Conservation (phyloP, 2,797 vertebrate genomes). For the Tokudaia tokunoshimensis region DNA sequence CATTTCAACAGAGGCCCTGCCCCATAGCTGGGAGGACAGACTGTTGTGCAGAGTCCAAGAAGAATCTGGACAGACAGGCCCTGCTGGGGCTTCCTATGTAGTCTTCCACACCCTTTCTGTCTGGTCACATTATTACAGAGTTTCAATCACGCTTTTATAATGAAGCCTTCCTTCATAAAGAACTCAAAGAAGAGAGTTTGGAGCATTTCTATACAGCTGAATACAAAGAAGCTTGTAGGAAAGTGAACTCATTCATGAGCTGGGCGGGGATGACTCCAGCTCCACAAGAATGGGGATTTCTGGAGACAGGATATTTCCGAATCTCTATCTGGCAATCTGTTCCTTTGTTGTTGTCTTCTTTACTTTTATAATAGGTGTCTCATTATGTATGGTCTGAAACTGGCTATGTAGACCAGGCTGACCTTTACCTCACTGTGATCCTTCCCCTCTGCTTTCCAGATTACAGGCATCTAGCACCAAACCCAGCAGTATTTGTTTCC, state of each 20-base stretch:
- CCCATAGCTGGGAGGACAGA: not conserved
- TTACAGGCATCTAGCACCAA: not conserved
- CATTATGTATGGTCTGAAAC: not conserved
- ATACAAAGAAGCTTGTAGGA: not conserved
- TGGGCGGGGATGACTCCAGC: not conserved
- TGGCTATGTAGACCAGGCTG: not conserved
- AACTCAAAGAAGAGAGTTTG: not conserved
- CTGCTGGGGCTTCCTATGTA: not conserved
- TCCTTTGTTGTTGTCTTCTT: not conserved
- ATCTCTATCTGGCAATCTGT: not conserved
- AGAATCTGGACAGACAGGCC: constrained; percentile 5
- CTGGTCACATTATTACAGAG: not conserved
- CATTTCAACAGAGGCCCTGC: not conserved
- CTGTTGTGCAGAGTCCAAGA: not conserved
- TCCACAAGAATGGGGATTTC: not conserved
- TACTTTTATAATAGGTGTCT: not conserved
- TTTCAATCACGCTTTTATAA: not conserved
- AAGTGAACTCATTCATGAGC: not conserved
- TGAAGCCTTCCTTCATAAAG: not conserved
- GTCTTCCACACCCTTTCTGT: not conserved
- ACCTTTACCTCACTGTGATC: not conserved
- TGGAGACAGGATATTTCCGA: not conserved
- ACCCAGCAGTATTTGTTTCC: not conserved
- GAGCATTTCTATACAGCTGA: not conserved
- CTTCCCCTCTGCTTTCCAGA: not conserved